Evolutionary conservation across 2,797 vertebrate genomes (phyloP).

Genomic region (Lithobates pipiens): DNA sequence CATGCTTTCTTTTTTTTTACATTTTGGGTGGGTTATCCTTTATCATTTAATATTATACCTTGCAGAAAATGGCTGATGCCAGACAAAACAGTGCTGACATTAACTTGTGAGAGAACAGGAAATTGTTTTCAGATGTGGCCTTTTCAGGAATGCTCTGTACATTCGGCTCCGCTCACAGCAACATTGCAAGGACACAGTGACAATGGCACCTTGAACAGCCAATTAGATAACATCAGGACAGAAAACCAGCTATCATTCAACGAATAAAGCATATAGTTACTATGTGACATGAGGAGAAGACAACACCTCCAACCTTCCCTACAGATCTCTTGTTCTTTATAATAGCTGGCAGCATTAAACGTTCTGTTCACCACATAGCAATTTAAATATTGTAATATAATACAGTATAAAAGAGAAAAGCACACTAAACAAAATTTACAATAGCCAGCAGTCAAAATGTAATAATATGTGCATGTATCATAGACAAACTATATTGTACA

Average conservation of each 20-base stretch:
- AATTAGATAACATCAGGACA: not conserved
- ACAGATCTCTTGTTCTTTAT: not conserved
- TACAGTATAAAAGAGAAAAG: no score
- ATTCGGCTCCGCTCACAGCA: not conserved
- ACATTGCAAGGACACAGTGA: conserved; percentile 9
- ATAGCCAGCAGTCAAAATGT: no score
- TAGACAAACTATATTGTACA: no score
- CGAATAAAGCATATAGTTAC: not conserved
- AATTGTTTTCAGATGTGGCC: conserved; percentile 52
- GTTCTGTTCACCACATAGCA: not conserved
- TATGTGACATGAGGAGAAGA: not conserved
- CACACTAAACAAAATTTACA: no score
- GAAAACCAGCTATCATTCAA: conserved; percentile 5
- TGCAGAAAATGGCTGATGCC: not conserved
- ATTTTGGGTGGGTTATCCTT: no score
- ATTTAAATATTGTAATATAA: no score
- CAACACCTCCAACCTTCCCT: not conserved
- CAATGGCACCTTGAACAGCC: not conserved
- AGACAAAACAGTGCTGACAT: conserved; percentile 36
- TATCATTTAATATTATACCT: not conserved
- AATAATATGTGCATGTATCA: no score
- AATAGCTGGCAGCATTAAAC: not conserved
- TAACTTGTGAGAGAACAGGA: conserved; percentile 28
- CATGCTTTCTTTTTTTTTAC: no score
- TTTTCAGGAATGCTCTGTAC: conserved; percentile 11